These are phyloP conservation scores for Hesperia comma DNA, from an alignment of 2,888 invertebrate genomes.

Conservation along the genomic window DNA sequence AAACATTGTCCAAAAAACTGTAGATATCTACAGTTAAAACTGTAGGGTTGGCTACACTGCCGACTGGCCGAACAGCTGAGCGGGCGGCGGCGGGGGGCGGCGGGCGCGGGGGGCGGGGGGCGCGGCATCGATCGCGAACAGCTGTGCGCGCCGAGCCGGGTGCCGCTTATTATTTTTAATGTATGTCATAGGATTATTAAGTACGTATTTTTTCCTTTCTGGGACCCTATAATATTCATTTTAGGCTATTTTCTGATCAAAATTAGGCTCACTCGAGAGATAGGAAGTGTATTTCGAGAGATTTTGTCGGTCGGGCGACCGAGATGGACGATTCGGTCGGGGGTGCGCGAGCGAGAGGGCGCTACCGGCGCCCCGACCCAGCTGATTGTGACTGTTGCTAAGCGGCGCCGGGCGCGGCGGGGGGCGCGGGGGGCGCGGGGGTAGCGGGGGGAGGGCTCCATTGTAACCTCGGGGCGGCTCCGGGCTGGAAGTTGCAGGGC, in stretches of 20 bases:
- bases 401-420: slow-evolving; percentile 31
- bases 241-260: background rate
- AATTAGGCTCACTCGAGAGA: background rate
- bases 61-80: too few species aligned
- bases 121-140: slow-evolving; percentile 46
- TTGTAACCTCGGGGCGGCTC: slow-evolving; percentile 41
- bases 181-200: slow-evolving; percentile 14
- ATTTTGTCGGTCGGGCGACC: slow-evolving; percentile 24
- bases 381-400: slow-evolving; percentile 53
- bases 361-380: slow-evolving; percentile 39
- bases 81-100: slow-evolving; percentile 22
- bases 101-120: slow-evolving; percentile 11
- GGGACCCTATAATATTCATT: background rate
- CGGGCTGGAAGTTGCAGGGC: slow-evolving; percentile 46
- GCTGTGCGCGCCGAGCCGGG: slow-evolving; percentile 41
- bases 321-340: slow-evolving; percentile 21
- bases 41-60: too few species aligned
- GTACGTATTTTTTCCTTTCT: background rate
- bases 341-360: slow-evolving; percentile 30
- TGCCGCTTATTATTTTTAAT: slow-evolving; percentile 18
- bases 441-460: slow-evolving; percentile 36
- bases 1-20: too few species aligned
- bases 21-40: too few species aligned
- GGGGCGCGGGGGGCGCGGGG: slow-evolving; percentile 19
- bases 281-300: slow-evolving; percentile 4